Conservation (phyloP, 2,113 vertebrate species). For the Peromyscus californicus region DNA sequence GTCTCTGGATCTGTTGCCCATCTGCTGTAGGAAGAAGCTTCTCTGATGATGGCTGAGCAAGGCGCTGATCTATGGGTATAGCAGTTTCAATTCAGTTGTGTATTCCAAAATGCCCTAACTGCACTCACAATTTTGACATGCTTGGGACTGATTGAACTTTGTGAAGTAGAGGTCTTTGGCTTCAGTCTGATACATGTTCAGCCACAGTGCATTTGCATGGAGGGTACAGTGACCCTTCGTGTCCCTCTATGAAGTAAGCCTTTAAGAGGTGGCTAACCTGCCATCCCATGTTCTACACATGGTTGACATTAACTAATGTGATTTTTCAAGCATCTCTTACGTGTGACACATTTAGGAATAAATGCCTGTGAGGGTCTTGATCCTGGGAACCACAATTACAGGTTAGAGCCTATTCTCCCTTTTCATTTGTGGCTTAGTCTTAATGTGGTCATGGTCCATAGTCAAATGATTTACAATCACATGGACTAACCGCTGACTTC, state of each 20-base stretch:
- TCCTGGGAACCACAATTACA: conserved; percentile 79
- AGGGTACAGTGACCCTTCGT: conserved; percentile 34
- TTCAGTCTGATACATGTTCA: background rate
- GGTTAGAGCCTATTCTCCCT: conserved; percentile 73
- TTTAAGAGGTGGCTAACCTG: conserved; percentile 61
- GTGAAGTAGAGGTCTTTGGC: background rate
- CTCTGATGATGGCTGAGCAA: background rate
- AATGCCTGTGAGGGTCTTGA: conserved; percentile 52
- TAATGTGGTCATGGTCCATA: conserved; percentile 81
- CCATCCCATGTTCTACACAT: conserved; percentile 28
- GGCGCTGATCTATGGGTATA: background rate
- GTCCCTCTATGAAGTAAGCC: conserved; percentile 56
- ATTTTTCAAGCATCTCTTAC: conserved; percentile 72
- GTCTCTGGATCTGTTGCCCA: background rate
- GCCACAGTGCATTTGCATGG: background rate
- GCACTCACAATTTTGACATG: background rate
- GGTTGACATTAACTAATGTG: conserved; percentile 80
- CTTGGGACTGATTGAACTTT: conserved; percentile 1
- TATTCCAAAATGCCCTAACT: background rate
- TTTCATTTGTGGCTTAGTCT: conserved; percentile 79
- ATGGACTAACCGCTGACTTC: conserved; percentile 78
- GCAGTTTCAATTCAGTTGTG: background rate
- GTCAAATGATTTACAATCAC: conserved; percentile 79
- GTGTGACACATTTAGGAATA: conserved; percentile 73
- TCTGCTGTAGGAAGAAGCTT: background rate